phyloP scores from a whole-genome alignment of 1,140 invertebrate species.

The Leptoteleia sp. region DNA sequence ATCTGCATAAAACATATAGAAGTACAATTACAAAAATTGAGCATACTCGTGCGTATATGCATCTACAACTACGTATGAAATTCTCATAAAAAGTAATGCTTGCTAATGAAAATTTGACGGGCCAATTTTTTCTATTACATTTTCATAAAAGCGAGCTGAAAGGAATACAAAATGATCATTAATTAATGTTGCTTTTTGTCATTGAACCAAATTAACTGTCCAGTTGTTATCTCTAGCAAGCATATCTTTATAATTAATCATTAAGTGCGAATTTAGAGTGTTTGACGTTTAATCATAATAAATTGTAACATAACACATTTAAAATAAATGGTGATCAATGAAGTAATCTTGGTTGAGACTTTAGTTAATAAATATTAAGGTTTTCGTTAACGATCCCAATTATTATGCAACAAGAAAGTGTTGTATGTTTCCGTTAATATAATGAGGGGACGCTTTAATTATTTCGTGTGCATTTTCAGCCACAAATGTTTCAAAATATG shows the following conservation, averaged over 20 bases:
- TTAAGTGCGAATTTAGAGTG: neutral
- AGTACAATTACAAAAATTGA: slow-evolving; percentile 10
- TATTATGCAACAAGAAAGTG: too few species aligned
- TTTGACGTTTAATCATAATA: neutral
- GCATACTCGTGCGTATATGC: neutral
- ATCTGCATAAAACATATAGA: slow-evolving; percentile 2
- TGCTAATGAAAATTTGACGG: neutral
- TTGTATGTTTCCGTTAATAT: too few species aligned
- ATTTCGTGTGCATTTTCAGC: too few species aligned
- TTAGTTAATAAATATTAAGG: too few species aligned
- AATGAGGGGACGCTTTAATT: too few species aligned
- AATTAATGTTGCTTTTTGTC: neutral
- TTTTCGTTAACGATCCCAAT: too few species aligned
- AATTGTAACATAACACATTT: neutral
- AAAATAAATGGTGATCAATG: neutral
- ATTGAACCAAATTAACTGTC: too few species aligned
- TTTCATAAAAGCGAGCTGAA: neutral
- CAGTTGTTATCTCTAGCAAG: neutral
- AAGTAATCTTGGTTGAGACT: neutral
- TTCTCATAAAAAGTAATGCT: neutral
- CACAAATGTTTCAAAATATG: too few species aligned
- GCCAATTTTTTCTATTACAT: neutral
- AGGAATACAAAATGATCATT: neutral
- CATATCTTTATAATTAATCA: neutral
- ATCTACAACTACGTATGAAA: slow-evolving; percentile 1